Evolutionary conservation across 1,140 invertebrate genomes (phyloP), one percentile per base, ranked within the genome.

Genomic region (Drosophila kepulauana): DNA sequence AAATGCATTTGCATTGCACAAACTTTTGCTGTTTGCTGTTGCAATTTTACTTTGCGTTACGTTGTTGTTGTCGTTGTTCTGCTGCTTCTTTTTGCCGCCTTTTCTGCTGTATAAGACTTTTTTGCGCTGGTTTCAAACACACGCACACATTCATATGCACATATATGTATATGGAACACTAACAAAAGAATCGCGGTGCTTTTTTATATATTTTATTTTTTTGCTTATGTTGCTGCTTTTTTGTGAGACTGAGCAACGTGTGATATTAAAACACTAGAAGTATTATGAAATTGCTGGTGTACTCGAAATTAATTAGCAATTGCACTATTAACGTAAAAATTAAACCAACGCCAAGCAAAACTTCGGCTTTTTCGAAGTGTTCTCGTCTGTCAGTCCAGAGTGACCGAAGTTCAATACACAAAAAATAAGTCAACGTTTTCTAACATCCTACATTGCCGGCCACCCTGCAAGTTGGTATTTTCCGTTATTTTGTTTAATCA

Each of bases 1-100:
- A 54, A 86, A 66, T 77, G 76, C 73, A 82, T 84, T 87, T 77
- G 76, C 73, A 82, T 84, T 87, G 82, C 82, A 74, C 74, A 88
- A 80, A 78, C 70, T 78, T 88, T 80, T 87, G 35, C 80, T 85
- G 84, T 87, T 88, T 84, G 85, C 74, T 51, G 80, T 84, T 84
- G 84, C 82, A 87, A 74, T 86, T 87, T 84, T 38, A 8, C 10
- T 82, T 79, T 65, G 63, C 73, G 66, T 74, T 41, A 28, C 25
- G 33, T 69, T 46, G 45, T 51, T 59, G 35, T 75, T 75, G 49
- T 64, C 70, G 51, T 51, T 64, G 43, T 56, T 61, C 41, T 68
- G 66, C 66, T 75, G 69, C 43, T 77, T 81, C 13, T 56, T 49
- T 64, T 87, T 88, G 85, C 84, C 84, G 84, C 84, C 84, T 87